Evolutionary conservation across 2,797 vertebrate species (phyloP).

Genomic region (Diceros bicornis): DNA sequence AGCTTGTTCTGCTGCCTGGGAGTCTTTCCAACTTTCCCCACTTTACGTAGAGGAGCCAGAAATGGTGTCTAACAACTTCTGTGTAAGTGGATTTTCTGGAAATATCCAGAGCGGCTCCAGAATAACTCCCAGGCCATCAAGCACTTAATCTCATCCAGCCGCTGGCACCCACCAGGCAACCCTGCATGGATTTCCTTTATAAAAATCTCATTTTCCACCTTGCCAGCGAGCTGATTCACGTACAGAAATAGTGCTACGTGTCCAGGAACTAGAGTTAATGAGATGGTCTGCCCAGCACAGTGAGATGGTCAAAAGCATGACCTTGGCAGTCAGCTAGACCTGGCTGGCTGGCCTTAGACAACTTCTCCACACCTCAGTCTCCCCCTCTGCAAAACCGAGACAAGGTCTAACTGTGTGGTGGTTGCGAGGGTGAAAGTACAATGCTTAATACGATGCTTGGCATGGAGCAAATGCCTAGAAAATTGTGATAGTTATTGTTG

Average conservation of each 20-base stretch:
- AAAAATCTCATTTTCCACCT: background rate
- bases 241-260: accelerated
- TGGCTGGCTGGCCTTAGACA: accelerated
- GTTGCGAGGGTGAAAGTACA: background rate
- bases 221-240: background rate
- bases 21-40: background rate
- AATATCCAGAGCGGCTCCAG: background rate
- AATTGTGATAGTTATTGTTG: too few relatives aligned
- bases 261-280: background rate
- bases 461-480: background rate
- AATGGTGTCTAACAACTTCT: background rate
- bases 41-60: background rate
- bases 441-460: accelerated
- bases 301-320: background rate
- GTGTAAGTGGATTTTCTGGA: background rate
- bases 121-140: background rate
- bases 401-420: accelerated
- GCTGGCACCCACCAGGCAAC: background rate
- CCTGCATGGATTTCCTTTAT: background rate
- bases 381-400: background rate
- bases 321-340: background rate
- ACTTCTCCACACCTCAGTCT: background rate
- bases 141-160: background rate
- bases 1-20: background rate
- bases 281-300: background rate